These are phyloP conservation scores for Aphaenogaster rudis DNA, from an alignment of 1,140 invertebrate genomes.

Conservation along the genomic window DNA sequence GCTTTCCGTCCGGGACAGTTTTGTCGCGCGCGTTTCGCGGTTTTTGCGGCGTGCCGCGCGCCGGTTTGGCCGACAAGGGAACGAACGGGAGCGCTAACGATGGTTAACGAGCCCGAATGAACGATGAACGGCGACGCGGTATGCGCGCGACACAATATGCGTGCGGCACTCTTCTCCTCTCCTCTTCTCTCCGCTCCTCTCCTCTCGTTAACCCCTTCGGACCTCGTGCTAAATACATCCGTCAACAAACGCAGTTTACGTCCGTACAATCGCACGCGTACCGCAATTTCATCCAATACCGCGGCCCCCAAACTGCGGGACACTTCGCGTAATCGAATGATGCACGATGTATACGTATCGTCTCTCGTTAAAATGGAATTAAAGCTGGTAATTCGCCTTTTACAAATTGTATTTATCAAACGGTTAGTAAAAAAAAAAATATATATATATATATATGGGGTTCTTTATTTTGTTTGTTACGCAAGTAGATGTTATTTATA, in stretches of 20 bases:
- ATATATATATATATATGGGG: background rate
- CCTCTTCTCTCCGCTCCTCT: background rate
- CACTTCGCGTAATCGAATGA: slow-evolving; percentile 32
- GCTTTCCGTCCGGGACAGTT: slow-evolving; percentile 52
- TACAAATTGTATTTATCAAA: background rate
- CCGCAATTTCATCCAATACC: slow-evolving; percentile 11
- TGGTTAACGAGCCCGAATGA: slow-evolving; percentile 72
- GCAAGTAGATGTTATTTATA: background rate
- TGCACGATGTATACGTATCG: background rate
- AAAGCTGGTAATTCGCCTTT: background rate
- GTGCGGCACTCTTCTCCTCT: background rate
- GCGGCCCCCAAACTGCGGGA: background rate
- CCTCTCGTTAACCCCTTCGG: background rate
- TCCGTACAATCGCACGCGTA: background rate
- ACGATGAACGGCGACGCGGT: slow-evolving; percentile 62
- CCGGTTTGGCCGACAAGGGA: slow-evolving; percentile 60
- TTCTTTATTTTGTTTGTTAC: background rate
- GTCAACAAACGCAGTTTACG: slow-evolving; percentile 34
- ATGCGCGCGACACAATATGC: background rate
- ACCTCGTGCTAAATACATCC: slow-evolving; percentile 27
- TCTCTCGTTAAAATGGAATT: slow-evolving; percentile 1
- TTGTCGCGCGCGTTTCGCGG: slow-evolving; percentile 66
- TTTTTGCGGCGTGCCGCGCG: slow-evolving; percentile 65
- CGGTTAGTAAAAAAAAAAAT: background rate
- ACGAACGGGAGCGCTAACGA: slow-evolving; percentile 68